Conservation (phyloP, 2,797 vertebrate species). For the Micromesistius poutassou region DNA sequence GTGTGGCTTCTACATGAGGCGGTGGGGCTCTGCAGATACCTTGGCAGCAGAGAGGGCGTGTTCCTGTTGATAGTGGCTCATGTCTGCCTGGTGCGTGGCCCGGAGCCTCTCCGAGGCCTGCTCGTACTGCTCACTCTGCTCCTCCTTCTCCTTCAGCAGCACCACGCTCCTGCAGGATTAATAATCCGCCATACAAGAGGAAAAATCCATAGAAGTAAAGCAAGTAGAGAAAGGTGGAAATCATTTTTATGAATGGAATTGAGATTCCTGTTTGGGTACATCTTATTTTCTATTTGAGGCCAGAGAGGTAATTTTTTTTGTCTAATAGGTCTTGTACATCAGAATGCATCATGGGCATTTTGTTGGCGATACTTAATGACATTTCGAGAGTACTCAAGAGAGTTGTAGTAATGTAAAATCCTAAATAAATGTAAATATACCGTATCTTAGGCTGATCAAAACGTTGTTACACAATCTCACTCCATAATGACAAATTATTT, state of each 20-base stretch:
- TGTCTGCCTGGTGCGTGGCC: conserved; percentile 76
- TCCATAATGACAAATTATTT: too few relatives aligned
- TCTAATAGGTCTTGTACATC: too few relatives aligned
- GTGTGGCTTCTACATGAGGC: background rate
- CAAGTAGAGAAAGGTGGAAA: background rate
- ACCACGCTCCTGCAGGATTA: conserved; percentile 61
- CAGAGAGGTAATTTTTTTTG: too few relatives aligned
- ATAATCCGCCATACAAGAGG: background rate
- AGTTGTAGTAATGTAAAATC: too few relatives aligned
- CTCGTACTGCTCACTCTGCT: conserved; percentile 71
- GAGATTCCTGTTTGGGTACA: background rate
- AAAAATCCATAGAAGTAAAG: background rate
- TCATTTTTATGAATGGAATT: background rate
- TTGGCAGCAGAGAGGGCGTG: conserved; percentile 80
- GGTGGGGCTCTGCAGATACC: conserved; percentile 63
- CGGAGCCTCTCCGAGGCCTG: conserved; percentile 73
- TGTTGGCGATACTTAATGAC: too few relatives aligned
- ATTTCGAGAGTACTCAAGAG: too few relatives aligned
- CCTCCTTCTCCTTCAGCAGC: conserved; percentile 80
- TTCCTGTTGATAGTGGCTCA: conserved; percentile 81
- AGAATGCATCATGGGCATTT: too few relatives aligned
- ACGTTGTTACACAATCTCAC: too few relatives aligned
- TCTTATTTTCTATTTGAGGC: too few relatives aligned
- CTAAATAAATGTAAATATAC: too few relatives aligned
- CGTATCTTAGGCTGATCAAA: too few relatives aligned